Evolutionary conservation across 1,140 invertebrate species (phyloP).

Genomic region (Nymphalis io): DNA sequence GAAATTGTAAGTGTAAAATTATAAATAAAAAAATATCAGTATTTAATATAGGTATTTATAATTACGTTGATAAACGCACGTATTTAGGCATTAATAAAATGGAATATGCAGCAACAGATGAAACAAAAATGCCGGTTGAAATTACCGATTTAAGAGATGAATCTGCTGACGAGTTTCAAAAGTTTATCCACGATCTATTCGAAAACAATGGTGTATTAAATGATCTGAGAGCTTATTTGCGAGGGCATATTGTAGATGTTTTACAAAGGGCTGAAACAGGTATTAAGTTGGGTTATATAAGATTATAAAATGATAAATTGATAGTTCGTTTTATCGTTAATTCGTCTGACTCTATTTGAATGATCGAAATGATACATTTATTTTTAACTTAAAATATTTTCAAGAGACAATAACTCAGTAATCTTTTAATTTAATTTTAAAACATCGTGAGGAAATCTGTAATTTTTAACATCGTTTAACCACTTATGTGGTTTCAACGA

Average conservation of each 20-base stretch:
- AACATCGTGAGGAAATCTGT: too few relatives aligned
- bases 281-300: constrained; percentile 30
- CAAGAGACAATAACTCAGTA: too few relatives aligned
- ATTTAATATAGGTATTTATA: background rate
- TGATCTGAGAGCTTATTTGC: constrained; percentile 79
- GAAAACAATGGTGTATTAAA: constrained; percentile 81
- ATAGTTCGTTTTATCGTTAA: too few relatives aligned
- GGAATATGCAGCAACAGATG: constrained; percentile 34
- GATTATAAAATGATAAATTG: background rate
- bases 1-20: constrained; percentile 45
- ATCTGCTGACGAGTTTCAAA: constrained; percentile 80
- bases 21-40: background rate
- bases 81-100: constrained; percentile 27
- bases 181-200: constrained; percentile 79
- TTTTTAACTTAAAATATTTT: too few relatives aligned
- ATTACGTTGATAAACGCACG: too few relatives aligned
- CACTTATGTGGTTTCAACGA: too few relatives aligned
- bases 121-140: constrained; percentile 28
- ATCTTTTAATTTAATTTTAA: too few relatives aligned
- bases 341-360: too few relatives aligned
- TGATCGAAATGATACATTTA: too few relatives aligned
- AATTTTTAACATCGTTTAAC: too few relatives aligned
- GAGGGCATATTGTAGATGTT: constrained; percentile 80
- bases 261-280: constrained; percentile 72
- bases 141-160: constrained; percentile 41